These are phyloP conservation scores for Caenorhabditis elegans DNA, from an alignment of 1,140 invertebrate species.

Conservation along the genomic window WBcel235 BX284605.5:5089001-5089500, in stretches of 20 bases:
- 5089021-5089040: too few species aligned
- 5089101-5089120: neutral
- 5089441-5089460: neutral
- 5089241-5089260: conserved; percentile 33
- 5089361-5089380: neutral
- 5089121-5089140: neutral
- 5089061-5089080: too few species aligned
- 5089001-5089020: too few species aligned
- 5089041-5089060: too few species aligned
- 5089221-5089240: conserved; percentile 27
- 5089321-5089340: conserved; percentile 36
- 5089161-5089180: neutral
- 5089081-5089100: too few species aligned
- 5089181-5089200: conserved; percentile 1
- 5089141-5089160: too few species aligned
- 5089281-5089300: conserved; percentile 33
- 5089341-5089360: conserved; percentile 31
- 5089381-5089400: neutral
- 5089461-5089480: conserved; percentile 23
- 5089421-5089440: neutral
- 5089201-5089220: neutral
- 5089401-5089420: conserved; percentile 26
- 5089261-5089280: conserved; percentile 2
- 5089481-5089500: too few species aligned
- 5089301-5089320: conserved; percentile 37